phyloP scores from a whole-genome alignment of 2,888 invertebrate species.

The Caenorhabditis doughertyi region DNA sequence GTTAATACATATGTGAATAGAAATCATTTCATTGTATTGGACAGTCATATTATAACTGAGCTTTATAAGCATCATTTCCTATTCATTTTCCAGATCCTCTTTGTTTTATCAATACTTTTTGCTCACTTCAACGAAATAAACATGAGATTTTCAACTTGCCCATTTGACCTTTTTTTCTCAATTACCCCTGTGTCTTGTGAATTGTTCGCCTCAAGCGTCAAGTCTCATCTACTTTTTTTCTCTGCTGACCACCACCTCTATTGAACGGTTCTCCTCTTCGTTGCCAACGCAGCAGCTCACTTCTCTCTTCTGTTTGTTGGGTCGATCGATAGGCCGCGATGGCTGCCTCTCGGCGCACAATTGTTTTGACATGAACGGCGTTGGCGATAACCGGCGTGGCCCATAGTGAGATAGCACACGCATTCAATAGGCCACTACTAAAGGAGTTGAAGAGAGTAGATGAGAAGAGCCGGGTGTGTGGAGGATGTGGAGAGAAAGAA shows the following conservation, averaged over 20 bases:
- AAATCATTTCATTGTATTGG: background rate
- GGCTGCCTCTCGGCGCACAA: conserved; percentile 44
- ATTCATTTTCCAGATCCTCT: background rate
- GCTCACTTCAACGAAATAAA: conserved; percentile 6
- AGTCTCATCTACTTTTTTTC: conserved; percentile 54
- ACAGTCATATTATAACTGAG: background rate
- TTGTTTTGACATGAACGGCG: conserved; percentile 61
- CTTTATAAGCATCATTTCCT: background rate
- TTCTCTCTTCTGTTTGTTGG: conserved; percentile 45
- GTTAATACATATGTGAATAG: background rate
- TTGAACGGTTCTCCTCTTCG: conserved; percentile 49
- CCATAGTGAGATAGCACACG: conserved; percentile 42
- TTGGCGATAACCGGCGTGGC: conserved; percentile 40
- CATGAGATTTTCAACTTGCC: background rate
- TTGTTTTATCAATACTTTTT: background rate
- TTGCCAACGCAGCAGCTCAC: conserved; percentile 58
- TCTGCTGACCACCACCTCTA: conserved; percentile 27
- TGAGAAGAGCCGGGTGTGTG: background rate
- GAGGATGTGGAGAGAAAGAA: background rate
- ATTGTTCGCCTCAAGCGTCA: conserved; percentile 44
- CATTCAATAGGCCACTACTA: conserved; percentile 7
- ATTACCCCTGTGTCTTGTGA: conserved; percentile 26
- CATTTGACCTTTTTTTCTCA: conserved; percentile 5
- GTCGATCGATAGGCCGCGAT: conserved; percentile 46
- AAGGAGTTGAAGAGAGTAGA: conserved; percentile 1